Evolutionary conservation across 2,888 invertebrate genomes (phyloP).

Genomic region (Drosophila pseudotalamancana): DNA sequence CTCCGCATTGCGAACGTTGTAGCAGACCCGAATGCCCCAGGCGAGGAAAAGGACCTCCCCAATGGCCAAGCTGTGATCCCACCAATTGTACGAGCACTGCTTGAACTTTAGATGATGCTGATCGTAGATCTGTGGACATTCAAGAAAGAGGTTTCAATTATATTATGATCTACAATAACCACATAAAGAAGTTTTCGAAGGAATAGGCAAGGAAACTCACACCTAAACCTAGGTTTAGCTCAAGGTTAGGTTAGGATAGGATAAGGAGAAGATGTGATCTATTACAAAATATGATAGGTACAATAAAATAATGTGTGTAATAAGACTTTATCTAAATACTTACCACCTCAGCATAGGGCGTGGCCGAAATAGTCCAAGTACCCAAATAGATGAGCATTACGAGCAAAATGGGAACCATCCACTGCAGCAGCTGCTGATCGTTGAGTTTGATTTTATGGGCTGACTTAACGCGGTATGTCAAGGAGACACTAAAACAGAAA

Average conservation of each 20-base stretch:
- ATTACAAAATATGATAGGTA: too few species aligned
- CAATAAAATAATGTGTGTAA: too few species aligned
- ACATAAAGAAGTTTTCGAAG: too few species aligned
- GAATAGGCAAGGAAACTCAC: too few species aligned
- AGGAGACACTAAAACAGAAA: conserved; percentile 88
- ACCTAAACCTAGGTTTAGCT: too few species aligned
- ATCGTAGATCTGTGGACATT: conserved; percentile 87
- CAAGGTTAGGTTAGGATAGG: too few species aligned
- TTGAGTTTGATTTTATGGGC: conserved; percentile 96
- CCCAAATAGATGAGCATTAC: conserved; percentile 95
- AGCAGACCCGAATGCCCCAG: conserved; percentile 94
- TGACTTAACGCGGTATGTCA: conserved; percentile 96
- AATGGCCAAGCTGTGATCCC: conserved; percentile 96
- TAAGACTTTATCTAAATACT: too few species aligned
- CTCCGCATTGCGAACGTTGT: conserved; percentile 95
- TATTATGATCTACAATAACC: too few species aligned
- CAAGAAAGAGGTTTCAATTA: background rate
- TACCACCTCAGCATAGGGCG: conserved; percentile 91
- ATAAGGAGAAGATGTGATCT: too few species aligned
- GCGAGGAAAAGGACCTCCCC: conserved; percentile 91
- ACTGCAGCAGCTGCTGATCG: conserved; percentile 95
- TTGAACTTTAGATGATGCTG: conserved; percentile 92
- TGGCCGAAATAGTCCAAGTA: conserved; percentile 95
- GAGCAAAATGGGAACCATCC: conserved; percentile 96
- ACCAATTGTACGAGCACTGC: conserved; percentile 96